Evolutionary conservation across 2,797 vertebrate species (phyloP).

Genomic region (Oreochromis mossambicus): DNA sequence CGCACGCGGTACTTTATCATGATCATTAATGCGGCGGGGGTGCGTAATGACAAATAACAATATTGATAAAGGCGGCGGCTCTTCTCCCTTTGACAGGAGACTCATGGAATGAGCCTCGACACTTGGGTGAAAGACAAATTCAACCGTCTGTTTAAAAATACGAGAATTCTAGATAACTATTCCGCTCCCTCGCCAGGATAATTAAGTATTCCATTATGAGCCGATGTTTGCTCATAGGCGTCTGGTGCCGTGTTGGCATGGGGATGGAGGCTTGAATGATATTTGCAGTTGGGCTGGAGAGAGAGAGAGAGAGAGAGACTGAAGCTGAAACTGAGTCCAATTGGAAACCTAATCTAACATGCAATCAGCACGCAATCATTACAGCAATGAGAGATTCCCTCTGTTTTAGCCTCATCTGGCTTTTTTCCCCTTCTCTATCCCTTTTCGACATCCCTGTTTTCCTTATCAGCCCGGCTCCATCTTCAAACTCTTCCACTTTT

Average conservation of each 20-base stretch:
- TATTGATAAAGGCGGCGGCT: conserved; percentile 54
- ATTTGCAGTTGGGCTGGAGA: conserved; percentile 43
- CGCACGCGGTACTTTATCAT: conserved; percentile 37
- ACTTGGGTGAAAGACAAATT: conserved; percentile 50
- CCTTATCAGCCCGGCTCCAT: conserved; percentile 22
- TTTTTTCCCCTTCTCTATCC: neutral
- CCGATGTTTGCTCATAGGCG: conserved; percentile 20
- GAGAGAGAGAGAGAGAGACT: neutral
- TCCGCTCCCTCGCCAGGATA: conserved; percentile 58
- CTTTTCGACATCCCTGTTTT: neutral
- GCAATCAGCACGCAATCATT: conserved; percentile 47
- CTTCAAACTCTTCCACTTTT: conserved; percentile 9
- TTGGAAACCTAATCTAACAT: conserved; percentile 45
- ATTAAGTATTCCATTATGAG: conserved; percentile 73
- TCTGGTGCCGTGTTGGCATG: conserved; percentile 15
- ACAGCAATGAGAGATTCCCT: conserved; percentile 29
- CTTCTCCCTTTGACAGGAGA: conserved; percentile 1
- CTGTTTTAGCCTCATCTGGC: neutral
- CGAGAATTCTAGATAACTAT: conserved; percentile 66
- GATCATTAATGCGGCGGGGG: conserved; percentile 24
- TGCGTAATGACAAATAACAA: conserved; percentile 54
- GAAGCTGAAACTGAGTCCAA: conserved; percentile 44
- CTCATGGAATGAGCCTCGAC: neutral
- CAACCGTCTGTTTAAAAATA: conserved; percentile 36
- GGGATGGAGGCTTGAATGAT: conserved; percentile 38